Evolutionary conservation across 2,888 invertebrate genomes (phyloP).

Genomic region (Eupithecia dodoneata): DNA sequence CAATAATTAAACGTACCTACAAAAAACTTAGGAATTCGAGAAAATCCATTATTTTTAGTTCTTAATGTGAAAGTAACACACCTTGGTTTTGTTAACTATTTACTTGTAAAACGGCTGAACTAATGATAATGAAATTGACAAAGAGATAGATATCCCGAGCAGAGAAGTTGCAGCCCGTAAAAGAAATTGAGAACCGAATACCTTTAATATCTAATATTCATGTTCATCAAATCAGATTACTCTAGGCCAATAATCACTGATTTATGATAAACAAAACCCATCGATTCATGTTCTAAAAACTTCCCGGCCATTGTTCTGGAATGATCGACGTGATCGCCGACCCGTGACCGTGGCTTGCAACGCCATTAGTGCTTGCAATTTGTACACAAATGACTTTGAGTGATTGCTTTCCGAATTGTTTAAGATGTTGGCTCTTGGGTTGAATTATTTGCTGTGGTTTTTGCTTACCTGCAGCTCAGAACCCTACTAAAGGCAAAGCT

Average conservation of each 20-base stretch:
- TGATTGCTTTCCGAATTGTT: conserved; percentile 41
- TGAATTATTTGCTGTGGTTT: not conserved
- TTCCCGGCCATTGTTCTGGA: conserved; percentile 49
- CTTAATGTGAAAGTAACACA: not conserved
- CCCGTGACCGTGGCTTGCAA: conserved; percentile 49
- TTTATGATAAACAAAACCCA: conserved; percentile 20
- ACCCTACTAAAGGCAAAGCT: too few species aligned
- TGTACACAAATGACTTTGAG: conserved; percentile 43
- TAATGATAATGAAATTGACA: not conserved
- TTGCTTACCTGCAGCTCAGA: not conserved
- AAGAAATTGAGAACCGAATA: too few species aligned
- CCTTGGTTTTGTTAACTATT: not conserved
- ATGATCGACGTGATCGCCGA: conserved; percentile 55
- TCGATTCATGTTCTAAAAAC: conserved; percentile 29
- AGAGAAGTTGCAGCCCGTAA: not conserved
- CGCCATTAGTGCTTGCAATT: conserved; percentile 46
- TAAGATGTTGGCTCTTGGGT: conserved; percentile 18
- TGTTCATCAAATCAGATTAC: not conserved
- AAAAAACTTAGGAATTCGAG: not conserved
- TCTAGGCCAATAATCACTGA: not conserved
- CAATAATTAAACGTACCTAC: not conserved
- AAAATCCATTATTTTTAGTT: not conserved
- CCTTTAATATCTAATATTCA: not conserved
- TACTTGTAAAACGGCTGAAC: not conserved
- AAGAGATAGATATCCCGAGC: not conserved